These are phyloP conservation scores for Morus bassanus DNA, from an alignment of 2,797 vertebrate species.

Conservation along the genomic window DNA sequence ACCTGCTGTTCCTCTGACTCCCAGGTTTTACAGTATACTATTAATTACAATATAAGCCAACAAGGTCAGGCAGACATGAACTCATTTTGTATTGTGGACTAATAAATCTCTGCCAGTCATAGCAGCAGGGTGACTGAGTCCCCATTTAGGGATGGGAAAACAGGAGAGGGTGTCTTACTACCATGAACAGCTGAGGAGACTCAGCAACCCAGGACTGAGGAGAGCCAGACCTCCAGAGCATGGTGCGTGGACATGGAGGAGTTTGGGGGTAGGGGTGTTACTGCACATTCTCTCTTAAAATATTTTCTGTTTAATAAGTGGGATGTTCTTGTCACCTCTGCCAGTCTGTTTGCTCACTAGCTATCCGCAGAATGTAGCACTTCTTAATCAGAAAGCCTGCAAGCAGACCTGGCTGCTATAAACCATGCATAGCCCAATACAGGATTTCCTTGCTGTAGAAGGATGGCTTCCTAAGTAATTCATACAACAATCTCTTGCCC, in stretches of 20 bases:
- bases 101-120: background rate
- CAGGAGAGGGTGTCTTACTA: background rate
- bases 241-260: accelerated
- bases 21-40: background rate
- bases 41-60: background rate
- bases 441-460: conserved; percentile 43
- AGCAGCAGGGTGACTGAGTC: background rate
- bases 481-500: background rate
- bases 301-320: background rate
- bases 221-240: background rate
- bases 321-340: background rate
- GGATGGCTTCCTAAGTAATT: conserved; percentile 22
- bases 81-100: background rate
- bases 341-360: background rate
- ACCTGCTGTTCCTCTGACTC: background rate
- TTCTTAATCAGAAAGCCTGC: background rate
- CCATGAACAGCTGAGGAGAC: background rate
- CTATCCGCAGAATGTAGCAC: background rate
- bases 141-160: background rate
- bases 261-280: background rate
- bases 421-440: background rate
- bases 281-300: background rate
- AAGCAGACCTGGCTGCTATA: background rate
- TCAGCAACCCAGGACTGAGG: background rate
- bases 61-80: background rate